Evolutionary conservation across 2,113 vertebrate species (phyloP), one percentile per base, ranked within the genome.

Genomic region (Gila orcuttii): DNA sequence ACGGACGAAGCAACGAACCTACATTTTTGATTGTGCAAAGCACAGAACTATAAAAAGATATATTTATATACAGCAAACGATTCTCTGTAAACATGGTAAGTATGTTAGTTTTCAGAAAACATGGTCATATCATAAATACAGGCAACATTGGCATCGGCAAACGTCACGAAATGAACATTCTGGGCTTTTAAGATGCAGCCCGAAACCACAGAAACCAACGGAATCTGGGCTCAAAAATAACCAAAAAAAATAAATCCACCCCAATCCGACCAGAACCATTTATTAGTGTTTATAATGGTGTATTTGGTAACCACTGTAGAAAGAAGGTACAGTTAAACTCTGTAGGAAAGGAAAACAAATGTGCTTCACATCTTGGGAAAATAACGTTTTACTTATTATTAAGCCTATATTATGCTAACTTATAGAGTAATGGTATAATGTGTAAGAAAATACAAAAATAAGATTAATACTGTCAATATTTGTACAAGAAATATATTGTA

Each of bases 361-460:
- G 96, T 97, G 96, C 96, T 97, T 95, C 93, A 94, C 93, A 94
- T 95, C 94, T 94, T 93, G 95, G 90, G 77, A 91, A 92, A 92
- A 91, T 93, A 96, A 93, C 64, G 78, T 89, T 89, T 93, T 91
- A 91, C 92, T 93, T 90, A 90, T 92, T 91, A 93, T 93, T 92
- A 93, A 92, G 92, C 91, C 91, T 92, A 92, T 94, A 93, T 93
- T 95, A 94, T 94, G 96, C 96, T 96, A 96, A 97, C 95, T 96
- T 92, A 95, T 97, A 98, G 96, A 97, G 96, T 96, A 96, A 97
- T 98, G 97, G 96, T 97, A 97, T 95, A 96, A 96, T 96, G 96
- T 96, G 95, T 98, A 98, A 96, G 96, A 99, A 99, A 98, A 98
- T 99, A 99, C 95, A 99, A 99, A 99, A 99, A 99, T 99, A 99